A percentile compares a stretch with the other conserved stretches of the same genome.
Conservation (phyloP, 2,113 vertebrate genomes). For the Phyllopteryx taeniolatus region DNA sequence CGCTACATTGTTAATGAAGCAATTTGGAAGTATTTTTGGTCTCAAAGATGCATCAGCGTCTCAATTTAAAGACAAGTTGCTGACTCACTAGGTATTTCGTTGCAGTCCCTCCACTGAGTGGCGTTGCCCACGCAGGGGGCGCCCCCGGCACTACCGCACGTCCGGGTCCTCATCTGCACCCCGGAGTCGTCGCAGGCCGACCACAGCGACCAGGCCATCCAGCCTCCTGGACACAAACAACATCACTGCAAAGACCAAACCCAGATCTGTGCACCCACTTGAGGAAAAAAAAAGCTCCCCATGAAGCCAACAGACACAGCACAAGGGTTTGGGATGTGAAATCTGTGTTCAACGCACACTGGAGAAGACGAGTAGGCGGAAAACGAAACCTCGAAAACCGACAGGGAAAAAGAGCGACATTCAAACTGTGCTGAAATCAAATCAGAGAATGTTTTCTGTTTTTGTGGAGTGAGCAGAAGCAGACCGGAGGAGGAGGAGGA, state of each 20-base stretch:
- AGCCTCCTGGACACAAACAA: constrained; percentile 81
- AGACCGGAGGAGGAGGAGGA: background rate
- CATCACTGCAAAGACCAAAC: constrained; percentile 26
- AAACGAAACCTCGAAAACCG: constrained; percentile 48
- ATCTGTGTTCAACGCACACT: constrained; percentile 58
- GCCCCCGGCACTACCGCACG: constrained; percentile 76
- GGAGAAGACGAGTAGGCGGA: constrained; percentile 39
- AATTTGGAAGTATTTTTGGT: too few species aligned
- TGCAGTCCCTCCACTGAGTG: constrained; percentile 89
- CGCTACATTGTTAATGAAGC: too few species aligned
- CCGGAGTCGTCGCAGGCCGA: constrained; percentile 86
- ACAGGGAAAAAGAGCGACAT: constrained; percentile 27
- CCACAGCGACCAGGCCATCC: constrained; percentile 96
- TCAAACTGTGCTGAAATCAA: background rate
- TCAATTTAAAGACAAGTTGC: background rate
- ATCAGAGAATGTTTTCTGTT: background rate
- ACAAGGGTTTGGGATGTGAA: constrained; percentile 52
- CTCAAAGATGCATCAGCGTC: too few species aligned
- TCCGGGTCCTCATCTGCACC: constrained; percentile 83
- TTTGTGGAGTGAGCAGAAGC: constrained; percentile 7
- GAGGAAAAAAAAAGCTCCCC: background rate
- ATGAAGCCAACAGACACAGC: constrained; percentile 12
- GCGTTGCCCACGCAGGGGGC: constrained; percentile 83
- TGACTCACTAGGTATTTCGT: constrained; percentile 88
- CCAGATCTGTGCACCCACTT: constrained; percentile 18